These are phyloP conservation scores for Poecile atricapillus DNA, from an alignment of 2,113 vertebrate genomes.

Conservation along the genomic window DNA sequence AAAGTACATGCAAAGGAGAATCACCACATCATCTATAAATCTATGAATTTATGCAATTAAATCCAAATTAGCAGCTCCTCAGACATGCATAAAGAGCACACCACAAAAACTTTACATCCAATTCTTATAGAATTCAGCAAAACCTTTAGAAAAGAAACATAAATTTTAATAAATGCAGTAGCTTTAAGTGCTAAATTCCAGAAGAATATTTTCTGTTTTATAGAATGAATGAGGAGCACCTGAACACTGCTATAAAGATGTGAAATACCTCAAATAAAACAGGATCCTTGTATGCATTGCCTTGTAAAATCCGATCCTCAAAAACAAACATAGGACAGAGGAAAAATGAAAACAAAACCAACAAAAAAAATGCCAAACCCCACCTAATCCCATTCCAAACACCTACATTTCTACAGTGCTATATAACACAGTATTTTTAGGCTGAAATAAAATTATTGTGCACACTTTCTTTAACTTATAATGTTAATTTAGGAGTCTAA, in stretches of 20 bases:
- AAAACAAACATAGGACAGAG: constrained; percentile 64
- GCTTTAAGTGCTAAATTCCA: constrained; percentile 60
- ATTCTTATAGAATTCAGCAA: constrained; percentile 67
- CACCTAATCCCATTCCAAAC: neutral
- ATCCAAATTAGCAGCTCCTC: neutral
- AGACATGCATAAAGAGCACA: constrained; percentile 11
- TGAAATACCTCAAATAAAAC: constrained; percentile 83
- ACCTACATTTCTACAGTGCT: neutral
- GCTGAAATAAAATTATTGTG: neutral
- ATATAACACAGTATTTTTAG: neutral
- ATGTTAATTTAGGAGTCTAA: neutral
- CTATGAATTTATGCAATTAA: neutral
- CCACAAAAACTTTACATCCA: constrained; percentile 11
- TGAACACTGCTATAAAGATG: neutral
- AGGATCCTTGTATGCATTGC: constrained; percentile 81
- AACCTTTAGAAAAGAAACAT: neutral
- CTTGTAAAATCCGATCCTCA: constrained; percentile 89
- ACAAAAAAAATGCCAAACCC: neutral
- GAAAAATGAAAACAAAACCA: neutral
- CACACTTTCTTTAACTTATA: neutral
- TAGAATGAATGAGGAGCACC: neutral
- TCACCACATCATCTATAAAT: neutral
- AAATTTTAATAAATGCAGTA: neutral
- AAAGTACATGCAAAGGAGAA: constrained; percentile 13
- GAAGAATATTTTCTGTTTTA: constrained; percentile 6